Evolutionary conservation across 2,113 vertebrate species (phyloP).

Genomic region (Corvus moneduloides): DNA sequence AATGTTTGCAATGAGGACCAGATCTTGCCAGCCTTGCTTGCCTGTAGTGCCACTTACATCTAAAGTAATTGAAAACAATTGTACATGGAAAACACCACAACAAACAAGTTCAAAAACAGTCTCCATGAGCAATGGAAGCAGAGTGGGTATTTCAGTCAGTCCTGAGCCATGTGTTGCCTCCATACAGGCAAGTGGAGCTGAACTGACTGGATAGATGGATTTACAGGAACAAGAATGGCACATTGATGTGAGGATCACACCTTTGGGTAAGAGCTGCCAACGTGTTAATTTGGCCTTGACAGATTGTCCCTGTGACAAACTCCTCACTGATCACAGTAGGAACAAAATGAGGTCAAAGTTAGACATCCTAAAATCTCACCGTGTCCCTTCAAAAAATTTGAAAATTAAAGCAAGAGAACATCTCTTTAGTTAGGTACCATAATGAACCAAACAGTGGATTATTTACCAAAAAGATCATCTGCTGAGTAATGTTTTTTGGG

Average conservation of each 20-base stretch:
- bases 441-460: background rate
- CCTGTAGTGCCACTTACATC: constrained; percentile 32
- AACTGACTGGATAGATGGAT: background rate
- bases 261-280: background rate
- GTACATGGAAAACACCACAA: background rate
- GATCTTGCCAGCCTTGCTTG: background rate
- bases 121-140: background rate
- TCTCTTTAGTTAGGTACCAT: rapidly evolving
- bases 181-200: background rate
- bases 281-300: background rate
- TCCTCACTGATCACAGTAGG: background rate
- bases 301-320: background rate
- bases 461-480: background rate
- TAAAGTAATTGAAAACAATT: constrained; percentile 28
- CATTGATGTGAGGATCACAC: rapidly evolving
- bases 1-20: constrained; percentile 23
- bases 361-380: background rate
- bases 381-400: background rate
- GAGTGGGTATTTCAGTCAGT: background rate
- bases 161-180: background rate
- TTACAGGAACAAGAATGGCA: background rate
- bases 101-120: background rate
- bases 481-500: background rate
- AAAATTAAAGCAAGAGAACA: background rate
- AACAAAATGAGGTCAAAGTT: background rate